Evolutionary conservation across 1,140 invertebrate species (phyloP), one percentile per base, ranked within the genome.

Genomic region (Rhizoglyphus robini): DNA sequence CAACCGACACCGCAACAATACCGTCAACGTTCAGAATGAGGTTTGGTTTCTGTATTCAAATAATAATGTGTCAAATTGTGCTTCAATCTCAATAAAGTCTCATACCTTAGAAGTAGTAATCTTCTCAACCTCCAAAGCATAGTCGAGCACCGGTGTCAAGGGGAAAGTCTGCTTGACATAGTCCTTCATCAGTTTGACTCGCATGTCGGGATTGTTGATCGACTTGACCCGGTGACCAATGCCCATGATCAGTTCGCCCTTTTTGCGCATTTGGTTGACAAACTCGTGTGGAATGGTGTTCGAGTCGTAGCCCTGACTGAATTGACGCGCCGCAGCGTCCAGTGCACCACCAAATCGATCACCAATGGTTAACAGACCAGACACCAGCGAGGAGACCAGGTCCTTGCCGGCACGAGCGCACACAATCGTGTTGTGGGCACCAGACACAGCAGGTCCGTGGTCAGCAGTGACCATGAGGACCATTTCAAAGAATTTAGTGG

Each of bases 391-490:
- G 1, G 95, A 99, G 49, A 99, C 90, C 27, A 99, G 82, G 82
- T 99, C 96, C 80, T 99, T 99, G 23, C 96, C 96, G 51, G 96
- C 96, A 68, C 96, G 78, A 1, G 96, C 95, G 74, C 94, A 97
- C 5, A 99, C 96, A 75, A 99, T 99, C 18, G 96, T 99, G 76
- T 99, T 99, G 75, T 99, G 96, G 0, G 96, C 96, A 20, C 96
- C 96, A 8, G 91, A 96, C 0, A 99, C 96, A 13, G 96, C 96
- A 0, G 96, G 96, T 31, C 96, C 96, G 76, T 99, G 96, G 80
- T 99, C 96, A 57, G 96, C 96, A 0, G 96, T 99, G 32, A 99
- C 88, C 85, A 99, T 97, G 31, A 99, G 78, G 73, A 94, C 96
- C 89, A 99, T 96, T 80, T 99, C 96, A 69, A 99, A 86, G 81